Percentiles rank a stretch among this genome's conserved stretches.
These are phyloP conservation scores for Cylindroiulus punctatus DNA, from an alignment of 2,888 invertebrate genomes.

Conservation along the genomic window DNA sequence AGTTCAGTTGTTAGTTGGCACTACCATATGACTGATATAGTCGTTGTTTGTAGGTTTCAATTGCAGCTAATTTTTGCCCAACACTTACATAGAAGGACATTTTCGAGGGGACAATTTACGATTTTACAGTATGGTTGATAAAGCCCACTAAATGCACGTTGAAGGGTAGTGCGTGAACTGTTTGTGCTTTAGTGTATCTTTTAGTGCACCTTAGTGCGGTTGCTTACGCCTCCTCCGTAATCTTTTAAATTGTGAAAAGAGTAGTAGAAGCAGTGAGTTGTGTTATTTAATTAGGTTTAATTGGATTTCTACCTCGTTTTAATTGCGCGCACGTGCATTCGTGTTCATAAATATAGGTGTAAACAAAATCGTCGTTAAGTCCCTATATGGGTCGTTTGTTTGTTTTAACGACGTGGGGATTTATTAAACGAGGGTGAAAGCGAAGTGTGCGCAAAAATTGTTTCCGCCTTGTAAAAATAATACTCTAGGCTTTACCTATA, in stretches of 20 bases:
- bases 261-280: slow-evolving; percentile 12
- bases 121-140: no score
- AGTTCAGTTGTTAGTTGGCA: no score
- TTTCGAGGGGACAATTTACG: no score
- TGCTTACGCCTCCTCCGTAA: neutral
- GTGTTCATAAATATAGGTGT: slow-evolving; percentile 30
- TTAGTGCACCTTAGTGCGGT: neutral
- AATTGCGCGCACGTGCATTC: slow-evolving; percentile 35
- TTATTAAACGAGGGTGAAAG: slow-evolving; percentile 13
- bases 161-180: no score
- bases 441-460: slow-evolving; percentile 5
- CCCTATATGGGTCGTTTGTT: slow-evolving; percentile 39
- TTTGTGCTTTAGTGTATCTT: neutral
- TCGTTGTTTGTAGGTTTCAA: no score
- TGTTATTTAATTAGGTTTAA: slow-evolving; percentile 45
- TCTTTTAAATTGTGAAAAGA: slow-evolving; percentile 43
- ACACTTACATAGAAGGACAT: no score
- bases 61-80: no score
- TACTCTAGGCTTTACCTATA: slow-evolving; percentile 33
- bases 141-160: no score
- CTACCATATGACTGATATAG: no score
- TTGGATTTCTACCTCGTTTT: slow-evolving; percentile 47
- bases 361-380: slow-evolving; percentile 42
- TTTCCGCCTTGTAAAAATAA: slow-evolving; percentile 32
- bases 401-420: slow-evolving; percentile 36